Percentiles rank a stretch among this genome's conserved stretches.
Conservation (phyloP, 2,888 invertebrate genomes). For the Dynastes hyllus region DNA sequence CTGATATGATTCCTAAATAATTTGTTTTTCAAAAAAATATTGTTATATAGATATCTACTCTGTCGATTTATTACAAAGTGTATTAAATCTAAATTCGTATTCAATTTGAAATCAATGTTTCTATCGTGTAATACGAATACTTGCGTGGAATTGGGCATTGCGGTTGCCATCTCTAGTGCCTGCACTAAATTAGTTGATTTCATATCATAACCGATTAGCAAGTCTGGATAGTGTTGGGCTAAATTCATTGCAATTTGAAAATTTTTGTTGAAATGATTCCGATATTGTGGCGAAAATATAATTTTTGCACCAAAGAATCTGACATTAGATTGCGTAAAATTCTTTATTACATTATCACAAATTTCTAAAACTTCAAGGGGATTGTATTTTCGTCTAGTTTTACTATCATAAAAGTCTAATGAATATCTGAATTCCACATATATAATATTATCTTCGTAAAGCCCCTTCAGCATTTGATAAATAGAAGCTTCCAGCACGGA, state of each 20-base stretch:
- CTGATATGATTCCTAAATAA: conserved; percentile 75
- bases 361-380: conserved; percentile 72
- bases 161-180: conserved; percentile 72
- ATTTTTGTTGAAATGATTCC: conserved; percentile 72
- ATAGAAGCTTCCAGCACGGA: conserved; percentile 75
- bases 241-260: conserved; percentile 66
- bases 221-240: conserved; percentile 74
- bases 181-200: conserved; percentile 84
- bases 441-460: conserved; percentile 77
- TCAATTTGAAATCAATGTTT: conserved; percentile 79
- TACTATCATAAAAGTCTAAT: conserved; percentile 28
- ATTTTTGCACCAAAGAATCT: conserved; percentile 76
- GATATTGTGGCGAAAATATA: conserved; percentile 75
- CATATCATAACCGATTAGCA: conserved; percentile 86
- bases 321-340: conserved; percentile 74
- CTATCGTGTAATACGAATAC: conserved; percentile 83
- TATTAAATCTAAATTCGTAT: conserved; percentile 84
- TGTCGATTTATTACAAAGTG: conserved; percentile 85
- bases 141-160: conserved; percentile 1
- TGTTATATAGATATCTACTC: conserved; percentile 86
- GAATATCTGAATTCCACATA: conserved; percentile 75
- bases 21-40: conserved; percentile 83
- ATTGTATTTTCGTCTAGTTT: conserved; percentile 70
- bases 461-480: conserved; percentile 74
- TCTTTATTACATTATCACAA: conserved; percentile 71